phyloP scores from a whole-genome alignment of 2,888 invertebrate species.

The Acronicta aceris region DNA sequence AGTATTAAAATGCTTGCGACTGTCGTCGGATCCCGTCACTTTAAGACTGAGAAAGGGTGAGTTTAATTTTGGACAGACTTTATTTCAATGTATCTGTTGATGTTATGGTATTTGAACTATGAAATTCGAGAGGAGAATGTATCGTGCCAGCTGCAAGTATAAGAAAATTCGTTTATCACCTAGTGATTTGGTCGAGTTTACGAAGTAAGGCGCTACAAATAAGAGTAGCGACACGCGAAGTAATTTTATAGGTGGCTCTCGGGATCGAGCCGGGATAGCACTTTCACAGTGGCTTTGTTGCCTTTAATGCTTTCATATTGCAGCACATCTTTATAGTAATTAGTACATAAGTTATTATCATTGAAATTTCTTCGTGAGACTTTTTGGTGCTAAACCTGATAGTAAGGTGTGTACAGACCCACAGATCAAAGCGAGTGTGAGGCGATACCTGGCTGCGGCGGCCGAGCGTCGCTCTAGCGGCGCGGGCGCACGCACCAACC shows the following conservation, averaged over 20 bases:
- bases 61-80: conserved; percentile 68
- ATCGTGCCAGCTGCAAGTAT: conserved; percentile 67
- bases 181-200: conserved; percentile 73
- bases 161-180: conserved; percentile 79
- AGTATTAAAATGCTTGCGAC: conserved; percentile 97
- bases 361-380: conserved; percentile 28
- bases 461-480: conserved; percentile 78
- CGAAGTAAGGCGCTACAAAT: conserved; percentile 77
- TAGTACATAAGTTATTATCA: conserved; percentile 30
- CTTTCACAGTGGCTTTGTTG: conserved; percentile 74
- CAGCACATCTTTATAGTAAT: conserved; percentile 29
- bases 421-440: conserved; percentile 94
- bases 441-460: conserved; percentile 91
- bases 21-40: conserved; percentile 96
- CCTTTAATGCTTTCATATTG: conserved; percentile 72
- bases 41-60: conserved; percentile 97
- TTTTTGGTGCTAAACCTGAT: conserved; percentile 52
- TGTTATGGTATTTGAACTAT: conserved; percentile 62
- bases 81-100: conserved; percentile 45
- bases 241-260: conserved; percentile 79
- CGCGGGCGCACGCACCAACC: conserved; percentile 72
- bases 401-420: conserved; percentile 91
- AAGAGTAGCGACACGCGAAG: conserved; percentile 73
- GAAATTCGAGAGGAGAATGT: conserved; percentile 60
- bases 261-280: conserved; percentile 73